Percentiles rank a stretch among this genome's conserved stretches.
phyloP scores from a whole-genome alignment of 2,797 vertebrate genomes.

The Anolis apletophallus region DNA sequence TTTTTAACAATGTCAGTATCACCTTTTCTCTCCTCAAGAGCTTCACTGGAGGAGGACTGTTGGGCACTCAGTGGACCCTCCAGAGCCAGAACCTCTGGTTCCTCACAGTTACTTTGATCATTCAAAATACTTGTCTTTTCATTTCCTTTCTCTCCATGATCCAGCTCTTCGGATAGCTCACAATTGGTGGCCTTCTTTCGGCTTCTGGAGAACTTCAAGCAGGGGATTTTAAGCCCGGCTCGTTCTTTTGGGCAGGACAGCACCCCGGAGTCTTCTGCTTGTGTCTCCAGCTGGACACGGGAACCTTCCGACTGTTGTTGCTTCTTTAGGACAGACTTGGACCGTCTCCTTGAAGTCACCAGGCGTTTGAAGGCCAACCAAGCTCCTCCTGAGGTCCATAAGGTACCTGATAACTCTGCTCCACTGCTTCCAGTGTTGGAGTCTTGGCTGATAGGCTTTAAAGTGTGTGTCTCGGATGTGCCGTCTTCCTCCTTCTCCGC shows the following conservation, averaged over 20 bases:
- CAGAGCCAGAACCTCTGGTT: background rate
- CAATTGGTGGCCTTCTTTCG: constrained; percentile 63
- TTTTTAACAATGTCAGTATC: constrained; percentile 35
- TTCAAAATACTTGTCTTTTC: constrained; percentile 49
- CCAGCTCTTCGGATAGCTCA: constrained; percentile 67
- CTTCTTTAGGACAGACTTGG: constrained; percentile 63
- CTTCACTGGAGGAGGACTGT: constrained; percentile 16
- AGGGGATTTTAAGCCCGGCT: constrained; percentile 72
- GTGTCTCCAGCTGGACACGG: constrained; percentile 66
- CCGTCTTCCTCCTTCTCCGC: constrained; percentile 35
- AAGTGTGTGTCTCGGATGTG: constrained; percentile 3
- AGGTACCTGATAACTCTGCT: constrained; percentile 33
- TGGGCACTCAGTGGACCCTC: background rate
- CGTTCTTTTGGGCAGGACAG: constrained; percentile 60
- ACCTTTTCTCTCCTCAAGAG: constrained; percentile 17
- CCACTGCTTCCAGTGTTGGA: background rate
- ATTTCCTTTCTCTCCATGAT: constrained; percentile 54
- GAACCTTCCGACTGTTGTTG: constrained; percentile 45
- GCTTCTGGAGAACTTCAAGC: constrained; percentile 74
- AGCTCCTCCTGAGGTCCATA: constrained; percentile 59
- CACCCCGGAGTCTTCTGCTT: constrained; percentile 43
- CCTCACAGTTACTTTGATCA: constrained; percentile 48
- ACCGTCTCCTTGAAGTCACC: constrained; percentile 65
- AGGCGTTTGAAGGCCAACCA: constrained; percentile 80
- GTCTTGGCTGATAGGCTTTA: constrained; percentile 47